Percentiles rank a stretch among this genome's conserved stretches.
Evolutionary conservation across 1,140 invertebrate genomes (phyloP).

Genomic region (Harlomillsia oculata): DNA sequence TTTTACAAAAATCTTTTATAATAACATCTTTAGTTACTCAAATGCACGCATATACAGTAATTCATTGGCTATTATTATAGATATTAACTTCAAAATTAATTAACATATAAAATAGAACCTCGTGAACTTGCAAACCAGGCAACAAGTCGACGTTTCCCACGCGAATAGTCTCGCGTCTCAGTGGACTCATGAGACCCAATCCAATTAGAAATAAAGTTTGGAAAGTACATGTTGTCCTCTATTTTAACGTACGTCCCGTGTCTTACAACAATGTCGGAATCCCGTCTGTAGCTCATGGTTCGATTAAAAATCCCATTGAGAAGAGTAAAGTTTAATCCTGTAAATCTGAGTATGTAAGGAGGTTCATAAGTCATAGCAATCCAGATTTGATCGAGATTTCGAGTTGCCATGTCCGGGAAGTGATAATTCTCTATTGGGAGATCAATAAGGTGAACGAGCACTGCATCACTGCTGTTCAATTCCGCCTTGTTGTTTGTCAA

Average conservation of each 20-base stretch:
- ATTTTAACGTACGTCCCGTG: slow-evolving; percentile 44
- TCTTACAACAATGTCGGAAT: slow-evolving; percentile 44
- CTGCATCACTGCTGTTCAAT: slow-evolving; percentile 27
- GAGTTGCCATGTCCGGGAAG: background rate
- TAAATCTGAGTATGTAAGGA: slow-evolving; percentile 32
- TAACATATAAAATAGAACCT: too few species aligned
- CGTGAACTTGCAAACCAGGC: slow-evolving; percentile 46
- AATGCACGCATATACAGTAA: too few species aligned
- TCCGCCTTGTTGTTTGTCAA: slow-evolving; percentile 31
- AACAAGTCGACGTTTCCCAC: slow-evolving; percentile 32
- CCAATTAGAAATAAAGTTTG: slow-evolving; percentile 25
- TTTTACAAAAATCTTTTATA: too few species aligned
- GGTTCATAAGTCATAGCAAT: slow-evolving; percentile 37
- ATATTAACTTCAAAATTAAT: too few species aligned
- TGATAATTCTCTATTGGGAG: slow-evolving; percentile 15
- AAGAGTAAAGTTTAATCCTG: slow-evolving; percentile 6
- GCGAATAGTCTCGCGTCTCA: slow-evolving; percentile 33
- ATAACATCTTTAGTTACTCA: too few species aligned
- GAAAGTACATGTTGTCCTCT: background rate
- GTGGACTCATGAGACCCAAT: slow-evolving; percentile 22
- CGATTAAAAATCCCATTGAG: slow-evolving; percentile 43
- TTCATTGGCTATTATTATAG: slow-evolving; percentile 4
- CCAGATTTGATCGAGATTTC: slow-evolving; percentile 30
- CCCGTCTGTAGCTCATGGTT: slow-evolving; percentile 43
- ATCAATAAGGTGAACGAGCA: slow-evolving; percentile 35